These are phyloP conservation scores for Stenodema calcarata DNA, from an alignment of 2,888 invertebrate genomes.

Conservation along the genomic window DNA sequence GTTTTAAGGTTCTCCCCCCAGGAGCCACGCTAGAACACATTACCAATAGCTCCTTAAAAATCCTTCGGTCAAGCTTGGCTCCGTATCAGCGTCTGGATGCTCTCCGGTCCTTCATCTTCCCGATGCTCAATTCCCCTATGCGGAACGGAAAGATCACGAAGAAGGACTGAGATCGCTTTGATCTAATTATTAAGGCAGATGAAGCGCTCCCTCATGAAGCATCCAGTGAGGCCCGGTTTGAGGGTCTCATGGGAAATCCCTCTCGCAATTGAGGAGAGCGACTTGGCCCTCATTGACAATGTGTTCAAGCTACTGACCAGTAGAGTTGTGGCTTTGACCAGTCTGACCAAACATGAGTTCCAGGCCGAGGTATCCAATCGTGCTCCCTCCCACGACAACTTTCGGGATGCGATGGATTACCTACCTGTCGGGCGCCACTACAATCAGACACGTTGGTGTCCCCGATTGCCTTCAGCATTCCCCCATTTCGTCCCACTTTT, in stretches of 20 bases:
- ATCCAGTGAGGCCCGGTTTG: conserved; percentile 11
- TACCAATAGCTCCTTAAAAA: not conserved
- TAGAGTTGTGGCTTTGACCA: not conserved
- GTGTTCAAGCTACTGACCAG: no score
- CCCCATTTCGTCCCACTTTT: no score
- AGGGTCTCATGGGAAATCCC: conserved; percentile 10
- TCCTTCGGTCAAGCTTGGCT: not conserved
- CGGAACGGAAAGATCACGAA: not conserved
- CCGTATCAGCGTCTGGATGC: conserved; percentile 39
- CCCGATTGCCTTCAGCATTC: no score
- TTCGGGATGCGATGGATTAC: not conserved
- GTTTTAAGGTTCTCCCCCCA: no score
- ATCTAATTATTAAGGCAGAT: conserved; percentile 37
- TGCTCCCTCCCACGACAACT: no score
- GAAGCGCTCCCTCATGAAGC: conserved; percentile 35
- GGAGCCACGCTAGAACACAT: not conserved
- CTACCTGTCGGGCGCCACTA: not conserved
- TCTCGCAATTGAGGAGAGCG: not conserved
- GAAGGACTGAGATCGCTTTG: no score
- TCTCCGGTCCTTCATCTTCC: no score
- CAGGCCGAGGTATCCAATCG: no score
- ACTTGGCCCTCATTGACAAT: no score
- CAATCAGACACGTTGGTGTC: not conserved
- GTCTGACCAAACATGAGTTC: not conserved
- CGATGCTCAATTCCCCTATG: conserved; percentile 16